Conservation (phyloP, 2,113 vertebrate genomes). For the Periophthalmus modestus region DNA sequence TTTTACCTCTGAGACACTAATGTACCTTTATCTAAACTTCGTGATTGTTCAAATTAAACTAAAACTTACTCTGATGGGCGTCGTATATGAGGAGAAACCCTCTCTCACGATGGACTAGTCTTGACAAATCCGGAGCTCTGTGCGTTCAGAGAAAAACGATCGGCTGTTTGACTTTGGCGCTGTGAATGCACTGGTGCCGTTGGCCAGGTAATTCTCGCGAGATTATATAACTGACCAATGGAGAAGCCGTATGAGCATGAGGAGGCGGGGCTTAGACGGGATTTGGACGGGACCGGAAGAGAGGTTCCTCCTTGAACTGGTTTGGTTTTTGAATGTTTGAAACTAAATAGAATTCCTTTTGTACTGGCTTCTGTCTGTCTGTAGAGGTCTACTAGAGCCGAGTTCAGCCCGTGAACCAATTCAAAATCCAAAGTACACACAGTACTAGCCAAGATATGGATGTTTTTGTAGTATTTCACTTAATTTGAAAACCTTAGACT, state of each 20-base stretch:
- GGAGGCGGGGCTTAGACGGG: not conserved
- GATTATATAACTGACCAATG: slow-evolving; percentile 45
- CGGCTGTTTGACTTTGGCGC: slow-evolving; percentile 57
- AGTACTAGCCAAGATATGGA: too few species aligned
- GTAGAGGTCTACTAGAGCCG: not conserved
- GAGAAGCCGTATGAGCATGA: not conserved
- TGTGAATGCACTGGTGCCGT: slow-evolving; percentile 33
- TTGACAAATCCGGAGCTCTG: not conserved
- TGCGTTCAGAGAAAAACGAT: not conserved
- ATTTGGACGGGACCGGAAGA: not conserved
- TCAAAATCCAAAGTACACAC: too few species aligned
- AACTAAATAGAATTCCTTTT: slow-evolving; percentile 70
- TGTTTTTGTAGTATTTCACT: too few species aligned
- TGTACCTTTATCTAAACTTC: not conserved
- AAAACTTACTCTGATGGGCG: slow-evolving; percentile 11
- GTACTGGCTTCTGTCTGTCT: slow-evolving; percentile 21
- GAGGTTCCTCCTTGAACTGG: not conserved
- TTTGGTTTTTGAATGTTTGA: slow-evolving; percentile 70
- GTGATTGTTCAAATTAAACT: not conserved
- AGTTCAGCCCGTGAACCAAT: not conserved
- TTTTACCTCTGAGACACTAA: not conserved
- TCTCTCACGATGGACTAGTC: not conserved
- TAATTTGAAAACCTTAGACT: too few species aligned
- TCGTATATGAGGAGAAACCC: not conserved
- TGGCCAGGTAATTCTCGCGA: slow-evolving; percentile 56